These are phyloP conservation scores for Eolophus roseicapilla DNA, from an alignment of 2,113 vertebrate genomes.

Conservation along the genomic window DNA sequence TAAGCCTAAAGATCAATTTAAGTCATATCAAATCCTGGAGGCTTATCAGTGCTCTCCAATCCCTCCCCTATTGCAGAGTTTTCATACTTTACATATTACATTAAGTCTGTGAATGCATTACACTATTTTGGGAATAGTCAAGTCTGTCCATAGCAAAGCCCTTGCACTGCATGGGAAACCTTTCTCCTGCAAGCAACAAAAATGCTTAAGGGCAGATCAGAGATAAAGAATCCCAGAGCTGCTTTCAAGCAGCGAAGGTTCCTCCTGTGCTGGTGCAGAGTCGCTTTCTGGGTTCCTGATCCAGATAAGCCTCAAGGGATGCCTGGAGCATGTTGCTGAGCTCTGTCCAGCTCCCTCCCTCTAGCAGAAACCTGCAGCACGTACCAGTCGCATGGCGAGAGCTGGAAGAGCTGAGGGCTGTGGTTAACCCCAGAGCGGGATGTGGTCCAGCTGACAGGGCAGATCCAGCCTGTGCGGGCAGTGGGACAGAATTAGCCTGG, in stretches of 20 bases:
- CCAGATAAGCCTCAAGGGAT: not conserved
- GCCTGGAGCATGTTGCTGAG: not conserved
- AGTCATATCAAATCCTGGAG: not conserved
- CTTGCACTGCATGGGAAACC: not conserved
- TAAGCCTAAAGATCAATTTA: constrained; percentile 6
- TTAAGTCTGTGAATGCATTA: not conserved
- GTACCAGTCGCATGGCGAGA: accelerated
- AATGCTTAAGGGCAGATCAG: not conserved
- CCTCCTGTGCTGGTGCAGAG: not conserved
- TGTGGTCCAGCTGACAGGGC: not conserved
- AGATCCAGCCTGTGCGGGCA: not conserved
- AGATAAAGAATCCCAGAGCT: not conserved
- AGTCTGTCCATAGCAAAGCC: not conserved
- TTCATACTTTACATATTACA: not conserved
- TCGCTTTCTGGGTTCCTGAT: not conserved
- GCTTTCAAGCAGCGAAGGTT: not conserved
- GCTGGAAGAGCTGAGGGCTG: not conserved
- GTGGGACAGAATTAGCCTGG: not conserved
- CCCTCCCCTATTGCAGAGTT: not conserved
- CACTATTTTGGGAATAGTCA: not conserved
- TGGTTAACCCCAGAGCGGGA: not conserved
- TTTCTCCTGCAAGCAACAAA: not conserved
- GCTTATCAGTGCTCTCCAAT: not conserved
- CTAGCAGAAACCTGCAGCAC: accelerated
- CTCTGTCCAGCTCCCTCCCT: not conserved